Percentiles rank a stretch among this genome's conserved stretches.
Conservation (phyloP, 2,797 vertebrate species). For the Myotis planiceps region DNA sequence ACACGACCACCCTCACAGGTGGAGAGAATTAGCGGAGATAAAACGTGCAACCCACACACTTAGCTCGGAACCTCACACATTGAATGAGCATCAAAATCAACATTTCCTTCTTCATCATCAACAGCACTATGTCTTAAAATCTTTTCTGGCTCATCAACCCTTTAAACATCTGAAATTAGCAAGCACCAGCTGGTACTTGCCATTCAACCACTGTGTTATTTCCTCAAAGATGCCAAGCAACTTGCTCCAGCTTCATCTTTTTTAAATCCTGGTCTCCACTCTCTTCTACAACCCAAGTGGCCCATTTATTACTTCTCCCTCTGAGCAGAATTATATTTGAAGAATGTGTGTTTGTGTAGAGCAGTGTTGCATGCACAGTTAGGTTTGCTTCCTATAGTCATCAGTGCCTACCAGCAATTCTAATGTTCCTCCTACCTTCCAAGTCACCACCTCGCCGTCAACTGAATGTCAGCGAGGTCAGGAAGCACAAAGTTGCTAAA, state of each 20-base stretch:
- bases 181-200: background rate
- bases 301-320: background rate
- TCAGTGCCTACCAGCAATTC: background rate
- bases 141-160: background rate
- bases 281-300: background rate
- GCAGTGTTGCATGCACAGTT: fast-evolving
- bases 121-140: background rate
- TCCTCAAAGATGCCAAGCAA: background rate
- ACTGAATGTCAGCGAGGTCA: background rate
- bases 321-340: background rate
- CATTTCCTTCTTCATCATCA: background rate
- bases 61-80: background rate
- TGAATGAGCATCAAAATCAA: background rate
- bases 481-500: background rate
- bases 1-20: background rate
- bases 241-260: background rate
- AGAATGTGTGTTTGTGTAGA: background rate
- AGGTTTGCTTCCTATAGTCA: background rate
- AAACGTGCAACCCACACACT: background rate
- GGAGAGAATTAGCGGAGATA: background rate
- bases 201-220: background rate
- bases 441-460: background rate
- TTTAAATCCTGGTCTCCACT: background rate
- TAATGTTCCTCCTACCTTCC: background rate
- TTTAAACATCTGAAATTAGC: background rate